These are phyloP conservation scores for Pterocles gutturalis DNA, from an alignment of 2,113 vertebrate species.

Conservation along the genomic window DNA sequence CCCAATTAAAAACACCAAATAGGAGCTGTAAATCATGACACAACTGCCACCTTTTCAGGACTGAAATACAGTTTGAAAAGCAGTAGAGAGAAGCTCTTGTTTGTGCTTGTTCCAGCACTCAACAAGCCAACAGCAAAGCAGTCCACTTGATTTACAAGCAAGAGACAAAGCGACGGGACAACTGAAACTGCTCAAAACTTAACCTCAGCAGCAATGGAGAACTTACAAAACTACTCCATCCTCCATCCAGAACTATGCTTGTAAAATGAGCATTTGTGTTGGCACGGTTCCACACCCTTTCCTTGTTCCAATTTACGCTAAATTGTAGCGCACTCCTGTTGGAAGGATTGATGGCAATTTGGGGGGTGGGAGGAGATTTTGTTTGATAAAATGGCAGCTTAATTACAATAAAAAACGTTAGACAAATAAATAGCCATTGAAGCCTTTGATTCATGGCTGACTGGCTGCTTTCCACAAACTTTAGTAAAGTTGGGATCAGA, in stretches of 20 bases:
- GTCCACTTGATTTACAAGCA: background rate
- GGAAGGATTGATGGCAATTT: slow-evolving; percentile 2
- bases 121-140: background rate
- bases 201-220: background rate
- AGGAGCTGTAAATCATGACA: slow-evolving; percentile 61
- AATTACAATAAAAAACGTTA: slow-evolving; percentile 41
- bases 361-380: slow-evolving; percentile 1
- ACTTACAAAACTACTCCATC: background rate
- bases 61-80: background rate
- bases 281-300: slow-evolving; percentile 8
- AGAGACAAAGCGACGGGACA: background rate
- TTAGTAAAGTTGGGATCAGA: background rate
- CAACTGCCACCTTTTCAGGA: slow-evolving; percentile 28
- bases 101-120: background rate
- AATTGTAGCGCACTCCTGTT: background rate
- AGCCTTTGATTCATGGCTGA: background rate
- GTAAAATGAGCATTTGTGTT: slow-evolving; percentile 4
- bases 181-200: background rate
- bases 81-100: background rate
- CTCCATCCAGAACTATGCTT: background rate
- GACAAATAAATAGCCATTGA: slow-evolving; percentile 49
- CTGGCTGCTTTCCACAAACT: slow-evolving; percentile 1
- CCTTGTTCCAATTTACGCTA: slow-evolving; percentile 24
- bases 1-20: slow-evolving; percentile 71
- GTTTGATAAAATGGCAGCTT: slow-evolving; percentile 3